A percentile compares a stretch with the other conserved stretches of the same genome.
These are phyloP conservation scores for Setophaga coronata DNA, from an alignment of 2,113 vertebrate species.

Conservation along the genomic window DNA sequence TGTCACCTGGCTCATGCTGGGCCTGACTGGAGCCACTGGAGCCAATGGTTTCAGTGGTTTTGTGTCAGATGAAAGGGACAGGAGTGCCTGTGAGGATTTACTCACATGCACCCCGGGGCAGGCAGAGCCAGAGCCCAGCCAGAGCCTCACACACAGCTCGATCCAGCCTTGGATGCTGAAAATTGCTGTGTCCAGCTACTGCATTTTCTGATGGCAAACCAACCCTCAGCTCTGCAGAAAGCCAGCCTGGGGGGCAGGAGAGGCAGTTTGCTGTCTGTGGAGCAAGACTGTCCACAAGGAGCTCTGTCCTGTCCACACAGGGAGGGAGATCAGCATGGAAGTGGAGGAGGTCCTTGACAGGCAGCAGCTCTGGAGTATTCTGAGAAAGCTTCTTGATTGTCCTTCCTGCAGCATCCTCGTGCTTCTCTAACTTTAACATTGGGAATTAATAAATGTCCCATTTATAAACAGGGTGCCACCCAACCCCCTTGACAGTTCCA, in stretches of 20 bases:
- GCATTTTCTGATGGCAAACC: neutral
- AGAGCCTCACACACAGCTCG: neutral
- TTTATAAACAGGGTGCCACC: neutral
- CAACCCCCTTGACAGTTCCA: neutral
- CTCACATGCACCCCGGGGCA: fast-evolving
- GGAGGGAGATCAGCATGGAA: neutral
- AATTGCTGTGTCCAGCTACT: fast-evolving
- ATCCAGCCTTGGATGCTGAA: neutral
- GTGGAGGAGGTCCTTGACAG: neutral
- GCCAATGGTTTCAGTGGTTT: neutral
- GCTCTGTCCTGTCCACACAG: neutral
- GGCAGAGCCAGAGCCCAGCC: neutral
- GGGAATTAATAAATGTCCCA: neutral
- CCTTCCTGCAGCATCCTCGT: neutral
- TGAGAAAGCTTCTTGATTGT: neutral
- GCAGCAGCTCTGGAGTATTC: neutral
- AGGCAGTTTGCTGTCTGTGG: neutral
- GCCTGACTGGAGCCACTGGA: neutral
- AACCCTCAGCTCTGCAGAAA: neutral
- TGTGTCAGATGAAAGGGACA: neutral
- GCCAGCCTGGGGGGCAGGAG: fast-evolving
- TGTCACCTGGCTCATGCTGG: neutral
- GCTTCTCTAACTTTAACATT: neutral
- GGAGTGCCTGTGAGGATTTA: neutral
- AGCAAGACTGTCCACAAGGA: neutral